Evolutionary conservation across 1,140 invertebrate species (phyloP), one percentile per base, ranked within the genome.

Genomic region (Drosophila sp.): DNA sequence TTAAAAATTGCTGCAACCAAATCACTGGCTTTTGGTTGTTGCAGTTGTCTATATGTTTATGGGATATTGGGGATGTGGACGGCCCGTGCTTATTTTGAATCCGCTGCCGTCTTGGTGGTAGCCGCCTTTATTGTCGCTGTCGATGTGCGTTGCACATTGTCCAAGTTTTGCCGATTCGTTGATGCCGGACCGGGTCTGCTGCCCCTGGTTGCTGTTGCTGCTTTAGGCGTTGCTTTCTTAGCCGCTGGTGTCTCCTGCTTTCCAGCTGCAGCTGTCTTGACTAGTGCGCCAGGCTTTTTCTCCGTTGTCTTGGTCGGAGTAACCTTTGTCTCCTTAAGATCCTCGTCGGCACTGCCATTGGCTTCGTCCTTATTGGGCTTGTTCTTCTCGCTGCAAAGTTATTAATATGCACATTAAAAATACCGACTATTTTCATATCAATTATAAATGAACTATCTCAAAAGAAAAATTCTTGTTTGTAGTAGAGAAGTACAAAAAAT

Each of bases 341-440:
- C 58, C 34, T 83, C 75, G 8, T 74, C 76, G 4, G 40, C 72
- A 54, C 58, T 63, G 45, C 76, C 80, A 57, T 80, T 78, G 7
- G 75, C 29, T 25, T 80, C 84, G 46, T 89, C 86, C 46, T 87
- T 82, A 13, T 83, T 90, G 0, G 51, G 45, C 71, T 91, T 91
- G 56, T 79, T 78, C 67, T 91, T 91, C 58, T 91, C 90, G 56
- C 90, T 91, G 38, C 0, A 80, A 29, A n/a, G n/a, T n/a, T n/a
- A n/a, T n/a, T n/a, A n/a, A n/a, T n/a, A n/a, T n/a, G n/a, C n/a
- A n/a, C n/a, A n/a, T n/a, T n/a, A n/a, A n/a, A n/a, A n/a, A n/a
- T n/a, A n/a, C n/a, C n/a, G n/a, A n/a, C n/a, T n/a, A n/a, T n/a
- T n/a, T n/a, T n/a, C n/a, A n/a, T n/a, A n/a, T n/a, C n/a, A n/a